Base-by-base conservation (phyloP, 2,888 invertebrate species). In the Netelia fuscicornis region DNA sequence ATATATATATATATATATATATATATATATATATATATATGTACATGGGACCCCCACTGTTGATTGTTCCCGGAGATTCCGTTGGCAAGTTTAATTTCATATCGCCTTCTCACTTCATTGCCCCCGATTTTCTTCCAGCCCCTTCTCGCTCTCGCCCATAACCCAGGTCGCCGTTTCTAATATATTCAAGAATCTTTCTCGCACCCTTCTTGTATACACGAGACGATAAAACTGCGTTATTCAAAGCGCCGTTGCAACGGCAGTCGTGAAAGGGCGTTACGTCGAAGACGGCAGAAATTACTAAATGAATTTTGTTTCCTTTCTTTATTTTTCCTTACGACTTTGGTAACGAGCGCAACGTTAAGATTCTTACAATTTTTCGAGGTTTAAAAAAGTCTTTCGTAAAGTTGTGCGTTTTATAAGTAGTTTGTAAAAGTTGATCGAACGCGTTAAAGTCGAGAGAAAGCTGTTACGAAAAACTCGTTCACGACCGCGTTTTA, bases 41-140 rank as follows among this genome's bases (percentile, higher is more conserved):
- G 11, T 23, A 25, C 20, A 54, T 60, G 62, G 70, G 48, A 44
- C 52, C 48, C 13, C n/a, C 23, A 44, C 44, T 30, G 77, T 78
- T 70, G 81, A 85, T 84, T 87, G 81, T 87, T 86, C 75, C 67
- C 80, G 58, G 79, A 71, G 83, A 76, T 84, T 81, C 76, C 81
- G 65, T 83, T 65, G 80, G 85, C 83, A 81, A 86, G 79, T 81
- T 84, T 76, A 84, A 85, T 87, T 86, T 86, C 86, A 88, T 86
- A 86, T 87, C 83, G 77, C 72, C 30, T 58, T 75, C 68, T 65
- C 82, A 85, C 86, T 86, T 87, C 85, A 86, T 86, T 86, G 84
- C 85, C 70, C 30, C 80, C 65, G 83, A 76, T 81, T 81, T 64
- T 68, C 67, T 58, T 20, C 25, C 58, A 30, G 17, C 44, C 54